phyloP scores from a whole-genome alignment of 2,797 vertebrate genomes.

The Borostomias antarcticus region DNA sequence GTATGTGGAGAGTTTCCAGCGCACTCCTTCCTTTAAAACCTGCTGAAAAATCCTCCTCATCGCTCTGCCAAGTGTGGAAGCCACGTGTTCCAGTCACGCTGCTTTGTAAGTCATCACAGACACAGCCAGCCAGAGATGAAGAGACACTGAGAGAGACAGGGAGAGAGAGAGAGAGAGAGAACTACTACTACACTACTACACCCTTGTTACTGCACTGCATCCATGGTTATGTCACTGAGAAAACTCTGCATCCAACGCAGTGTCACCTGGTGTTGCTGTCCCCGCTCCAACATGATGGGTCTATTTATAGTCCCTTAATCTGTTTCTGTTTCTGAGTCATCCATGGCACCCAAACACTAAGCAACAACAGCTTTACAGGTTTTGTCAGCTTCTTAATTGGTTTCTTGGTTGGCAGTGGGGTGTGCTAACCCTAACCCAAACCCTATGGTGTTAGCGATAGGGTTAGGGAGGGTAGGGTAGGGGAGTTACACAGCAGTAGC shows the following conservation, averaged over 20 bases:
- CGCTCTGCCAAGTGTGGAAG: constrained; percentile 16
- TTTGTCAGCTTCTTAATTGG: constrained; percentile 49
- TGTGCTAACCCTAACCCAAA: constrained; percentile 54
- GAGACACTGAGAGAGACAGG: background rate
- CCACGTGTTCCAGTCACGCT: constrained; percentile 27
- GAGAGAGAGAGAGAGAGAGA: background rate
- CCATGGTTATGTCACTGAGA: constrained; percentile 36
- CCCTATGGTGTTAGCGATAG: constrained; percentile 45
- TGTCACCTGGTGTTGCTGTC: constrained; percentile 49
- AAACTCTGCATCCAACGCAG: constrained; percentile 34
- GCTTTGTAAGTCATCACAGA: constrained; percentile 20
- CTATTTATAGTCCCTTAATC: constrained; percentile 58
- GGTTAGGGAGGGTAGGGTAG: constrained; percentile 42
- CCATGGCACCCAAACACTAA: constrained; percentile 36
- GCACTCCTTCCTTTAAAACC: constrained; percentile 14
- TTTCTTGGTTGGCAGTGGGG: constrained; percentile 17
- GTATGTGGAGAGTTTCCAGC: constrained; percentile 35
- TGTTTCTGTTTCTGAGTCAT: constrained; percentile 39
- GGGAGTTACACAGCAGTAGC: constrained; percentile 18
- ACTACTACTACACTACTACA: constrained; percentile 7
- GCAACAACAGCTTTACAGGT: constrained; percentile 46
- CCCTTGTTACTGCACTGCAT: constrained; percentile 12
- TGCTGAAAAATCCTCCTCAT: constrained; percentile 27
- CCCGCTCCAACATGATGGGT: constrained; percentile 31
- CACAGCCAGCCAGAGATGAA: constrained; percentile 1